These are phyloP conservation scores for Fabriciana adippe DNA, from an alignment of 2,888 invertebrate genomes.

Conservation along the genomic window DNA sequence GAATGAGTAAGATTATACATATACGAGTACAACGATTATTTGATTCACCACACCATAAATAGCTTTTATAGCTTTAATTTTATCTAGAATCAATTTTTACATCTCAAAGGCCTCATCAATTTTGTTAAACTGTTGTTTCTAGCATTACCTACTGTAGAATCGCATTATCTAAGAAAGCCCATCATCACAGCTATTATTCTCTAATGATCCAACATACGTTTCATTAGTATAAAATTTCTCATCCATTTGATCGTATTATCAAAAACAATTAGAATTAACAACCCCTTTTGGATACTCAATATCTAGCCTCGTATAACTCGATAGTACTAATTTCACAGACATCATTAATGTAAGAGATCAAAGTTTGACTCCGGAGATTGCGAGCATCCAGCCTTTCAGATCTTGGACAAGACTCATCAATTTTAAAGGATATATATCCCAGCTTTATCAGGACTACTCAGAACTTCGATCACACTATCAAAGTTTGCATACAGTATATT, in stretches of 20 bases:
- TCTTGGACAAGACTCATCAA: conserved; percentile 26
- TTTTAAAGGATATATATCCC: conserved; percentile 26
- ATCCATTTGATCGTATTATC: background rate
- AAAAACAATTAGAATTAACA: conserved; percentile 11
- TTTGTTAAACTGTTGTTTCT: too few species aligned
- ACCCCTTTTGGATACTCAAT: background rate
- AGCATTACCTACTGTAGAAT: background rate
- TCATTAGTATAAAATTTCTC: conserved; percentile 5
- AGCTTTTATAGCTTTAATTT: too few species aligned
- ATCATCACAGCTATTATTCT: background rate
- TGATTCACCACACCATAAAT: too few species aligned
- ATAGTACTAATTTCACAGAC: conserved; percentile 26
- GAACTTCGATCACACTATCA: conserved; percentile 18
- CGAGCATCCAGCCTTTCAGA: conserved; percentile 27
- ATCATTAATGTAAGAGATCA: conserved; percentile 33
- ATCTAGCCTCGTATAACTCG: conserved; percentile 16
- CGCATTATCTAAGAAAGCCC: background rate
- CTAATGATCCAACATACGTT: background rate
- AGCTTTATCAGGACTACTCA: conserved; percentile 11
- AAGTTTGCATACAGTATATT: conserved; percentile 2
- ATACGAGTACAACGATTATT: too few species aligned
- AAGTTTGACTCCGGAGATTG: conserved; percentile 35
- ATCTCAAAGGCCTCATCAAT: too few species aligned
- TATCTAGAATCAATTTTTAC: too few species aligned
- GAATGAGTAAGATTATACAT: too few species aligned